A percentile compares a stretch with the other conserved stretches of the same genome.
Evolutionary conservation across 2,113 vertebrate genomes (phyloP).

Genomic region (Oxygymnocypris stewartii): DNA sequence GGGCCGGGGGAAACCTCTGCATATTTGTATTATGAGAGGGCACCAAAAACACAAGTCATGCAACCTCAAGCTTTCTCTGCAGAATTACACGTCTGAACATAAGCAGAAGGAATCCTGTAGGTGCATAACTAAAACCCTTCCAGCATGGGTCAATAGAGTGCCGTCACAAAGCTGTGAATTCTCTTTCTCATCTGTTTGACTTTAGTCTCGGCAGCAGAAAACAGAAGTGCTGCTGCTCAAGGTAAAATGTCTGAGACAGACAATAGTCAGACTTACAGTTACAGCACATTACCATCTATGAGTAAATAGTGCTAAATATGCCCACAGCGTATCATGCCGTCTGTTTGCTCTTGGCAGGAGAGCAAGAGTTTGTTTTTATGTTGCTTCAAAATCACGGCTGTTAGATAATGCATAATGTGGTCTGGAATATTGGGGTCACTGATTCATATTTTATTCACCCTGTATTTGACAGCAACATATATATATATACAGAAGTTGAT

Average conservation of each 20-base stretch:
- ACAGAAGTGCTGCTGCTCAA: conserved; percentile 7
- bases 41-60: conserved; percentile 13
- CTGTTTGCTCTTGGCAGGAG: conserved; percentile 40
- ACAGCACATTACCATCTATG: conserved; percentile 8
- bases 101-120: conserved; percentile 9
- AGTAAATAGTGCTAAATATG: conserved; percentile 5
- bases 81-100: conserved; percentile 10
- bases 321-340: conserved; percentile 8
- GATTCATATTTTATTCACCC: conserved; percentile 12
- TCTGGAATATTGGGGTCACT: conserved; percentile 24
- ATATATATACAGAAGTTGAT: neutral
- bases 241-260: conserved; percentile 15
- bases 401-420: conserved; percentile 10
- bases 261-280: conserved; percentile 1
- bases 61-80: neutral
- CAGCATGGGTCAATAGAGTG: conserved; percentile 25
- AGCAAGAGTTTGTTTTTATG: conserved; percentile 13
- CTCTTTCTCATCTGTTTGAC: conserved; percentile 37
- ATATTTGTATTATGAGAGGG: conserved; percentile 2
- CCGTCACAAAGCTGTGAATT: conserved; percentile 10
- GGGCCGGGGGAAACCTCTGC: neutral
- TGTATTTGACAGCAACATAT: conserved; percentile 9
- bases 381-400: conserved; percentile 22
- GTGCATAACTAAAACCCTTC: conserved; percentile 5
- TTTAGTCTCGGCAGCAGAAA: conserved; percentile 29